Base-by-base conservation (phyloP, 1,140 invertebrate genomes). In the Diorhabda sublineata region DNA sequence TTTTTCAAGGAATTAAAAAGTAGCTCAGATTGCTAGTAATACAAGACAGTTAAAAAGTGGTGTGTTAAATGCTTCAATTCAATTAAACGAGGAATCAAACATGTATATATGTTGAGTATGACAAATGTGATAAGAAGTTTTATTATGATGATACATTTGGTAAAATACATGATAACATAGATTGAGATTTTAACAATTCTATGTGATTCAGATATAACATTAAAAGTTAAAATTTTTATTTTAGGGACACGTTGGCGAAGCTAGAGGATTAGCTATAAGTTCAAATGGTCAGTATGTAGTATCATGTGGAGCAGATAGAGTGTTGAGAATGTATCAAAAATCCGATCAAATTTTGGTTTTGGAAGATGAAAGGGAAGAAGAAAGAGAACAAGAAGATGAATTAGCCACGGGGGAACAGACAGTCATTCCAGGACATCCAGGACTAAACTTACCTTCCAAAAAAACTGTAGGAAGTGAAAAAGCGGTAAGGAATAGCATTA, bases 381-480 rank as follows among this genome's bases (percentile, higher is more conserved):
- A 93, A 78, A 86, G 92, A 52, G 91, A 91, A 78, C 86, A 91
- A 75, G 88, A 91, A 74, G 88, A 90, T 74, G 85, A 84, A 61
- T 81, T 93, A 59, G 88, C 87, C 8, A 92, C 91, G 3, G 90
- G 87, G 0, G 90, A 93, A 74, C 86, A 85, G 67, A 85, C 83
- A 45, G 79, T 84, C 26, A 87, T 93, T 47, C 87, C 89, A 26
- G 86, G 89, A 52, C 82, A 90, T 47, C 88, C 89, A 8, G 90
- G 92, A 71, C 84, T 95, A 42, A 89, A 88, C 56, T 83, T 98
- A 74, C 91, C 97, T 3, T 91, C 93, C 0, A 92, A 90, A 73
- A 97, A 96, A 84, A 98, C 95, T 0, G 86, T 95, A 9, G 93
- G 94, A 61, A 94, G 93, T 71, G 92, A 98, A 81, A 94, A 91